A percentile compares a stretch with the other conserved stretches of the same genome.
Evolutionary conservation across 2,113 vertebrate species (phyloP).

Genomic region (Lepisosteus osseus): DNA sequence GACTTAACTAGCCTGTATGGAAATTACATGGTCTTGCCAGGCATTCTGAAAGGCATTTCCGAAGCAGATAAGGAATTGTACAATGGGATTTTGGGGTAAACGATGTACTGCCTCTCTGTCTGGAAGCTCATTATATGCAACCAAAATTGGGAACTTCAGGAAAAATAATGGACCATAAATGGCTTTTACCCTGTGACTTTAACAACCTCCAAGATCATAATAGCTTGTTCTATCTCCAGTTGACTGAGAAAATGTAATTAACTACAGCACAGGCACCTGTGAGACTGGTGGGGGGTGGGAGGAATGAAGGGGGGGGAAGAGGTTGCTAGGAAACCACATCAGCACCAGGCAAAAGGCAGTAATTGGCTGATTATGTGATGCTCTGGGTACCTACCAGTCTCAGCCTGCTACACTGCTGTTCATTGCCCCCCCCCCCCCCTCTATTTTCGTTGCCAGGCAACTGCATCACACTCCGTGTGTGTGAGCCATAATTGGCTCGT

Average conservation of each 20-base stretch:
- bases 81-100: slow-evolving; percentile 57
- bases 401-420: slow-evolving; percentile 37
- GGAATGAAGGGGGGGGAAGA: slow-evolving; percentile 19
- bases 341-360: slow-evolving; percentile 60
- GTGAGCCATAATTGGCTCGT: slow-evolving; percentile 85
- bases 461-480: slow-evolving; percentile 82
- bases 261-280: slow-evolving; percentile 57
- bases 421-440: slow-evolving; percentile 19
- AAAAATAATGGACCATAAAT: slow-evolving; percentile 27
- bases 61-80: slow-evolving; percentile 57
- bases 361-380: slow-evolving; percentile 61
- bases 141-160: slow-evolving; percentile 15
- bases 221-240: slow-evolving; percentile 45
- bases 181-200: slow-evolving; percentile 20
- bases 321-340: slow-evolving; percentile 62
- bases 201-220: slow-evolving; percentile 49
- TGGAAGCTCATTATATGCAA: slow-evolving; percentile 43
- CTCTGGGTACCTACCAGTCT: slow-evolving; percentile 58
- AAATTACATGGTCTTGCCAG: slow-evolving; percentile 44
- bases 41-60: slow-evolving; percentile 51
- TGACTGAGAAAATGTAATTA: slow-evolving; percentile 72
- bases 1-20: slow-evolving; percentile 51
- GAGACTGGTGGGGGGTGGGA: slow-evolving; percentile 43
- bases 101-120: slow-evolving; percentile 34
- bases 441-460: slow-evolving; percentile 86